These are phyloP conservation scores for Semicossyphus pulcher DNA, from an alignment of 2,113 vertebrate species.

Conservation along the genomic window DNA sequence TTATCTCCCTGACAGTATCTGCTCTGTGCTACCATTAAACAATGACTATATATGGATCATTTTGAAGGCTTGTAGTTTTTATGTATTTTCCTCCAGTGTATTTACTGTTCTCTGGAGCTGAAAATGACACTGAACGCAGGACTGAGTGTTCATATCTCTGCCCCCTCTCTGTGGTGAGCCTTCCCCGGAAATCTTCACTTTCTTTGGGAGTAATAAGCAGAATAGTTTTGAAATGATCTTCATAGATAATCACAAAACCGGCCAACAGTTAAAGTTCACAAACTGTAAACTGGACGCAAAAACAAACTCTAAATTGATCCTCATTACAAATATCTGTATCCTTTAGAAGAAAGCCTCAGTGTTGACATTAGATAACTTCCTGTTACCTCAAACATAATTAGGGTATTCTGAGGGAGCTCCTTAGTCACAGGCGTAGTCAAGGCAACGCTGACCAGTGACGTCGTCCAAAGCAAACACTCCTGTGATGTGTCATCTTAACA, in stretches of 20 bases:
- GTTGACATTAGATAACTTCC: constrained; percentile 6
- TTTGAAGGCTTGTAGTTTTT: constrained; percentile 1
- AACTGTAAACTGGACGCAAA: too few species aligned
- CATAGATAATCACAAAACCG: constrained; percentile 5
- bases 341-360: not conserved
- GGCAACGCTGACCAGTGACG: not conserved
- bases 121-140: constrained; percentile 2
- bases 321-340: not conserved
- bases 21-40: not conserved
- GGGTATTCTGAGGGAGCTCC: not conserved
- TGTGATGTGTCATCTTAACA: constrained; percentile 22
- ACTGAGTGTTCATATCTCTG: not conserved
- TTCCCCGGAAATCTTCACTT: not conserved
- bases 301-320: not conserved
- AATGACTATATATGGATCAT: not conserved
- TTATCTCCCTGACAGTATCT: not conserved
- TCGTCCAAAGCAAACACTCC: constrained; percentile 30
- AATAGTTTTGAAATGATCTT: constrained; percentile 3
- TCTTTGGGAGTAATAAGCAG: constrained; percentile 10
- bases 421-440: constrained; percentile 6
- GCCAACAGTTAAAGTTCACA: constrained; percentile 1
- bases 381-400: constrained; percentile 4
- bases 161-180: not conserved
- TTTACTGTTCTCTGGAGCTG: constrained; percentile 1
- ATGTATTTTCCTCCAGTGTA: not conserved